Base-by-base conservation (phyloP, 2,888 invertebrate species). In the Ophioninae sp. region DNA sequence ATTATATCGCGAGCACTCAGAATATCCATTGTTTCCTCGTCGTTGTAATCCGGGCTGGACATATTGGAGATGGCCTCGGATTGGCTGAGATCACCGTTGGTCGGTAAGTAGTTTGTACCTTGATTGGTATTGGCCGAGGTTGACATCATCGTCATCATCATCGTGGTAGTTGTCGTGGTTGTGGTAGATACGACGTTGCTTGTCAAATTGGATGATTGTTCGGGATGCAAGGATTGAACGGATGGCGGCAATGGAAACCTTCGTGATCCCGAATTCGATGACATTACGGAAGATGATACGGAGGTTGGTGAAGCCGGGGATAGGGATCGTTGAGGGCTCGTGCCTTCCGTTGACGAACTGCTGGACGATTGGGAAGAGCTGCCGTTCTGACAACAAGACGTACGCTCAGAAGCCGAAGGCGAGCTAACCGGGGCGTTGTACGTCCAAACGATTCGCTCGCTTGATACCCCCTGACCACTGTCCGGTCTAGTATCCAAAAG, bases 41-140 rank as follows among this genome's bases (percentile, higher is more conserved):
- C 97, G 93, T 97, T 97, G 94, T 97, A 97, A 93, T 97, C 97
- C 61, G 97, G 97, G 94, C 97, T 97, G 88, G 97, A 97, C 93
- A 97, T 97, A 94, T 97, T 97, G 87, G 97, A 97, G 89, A 97
- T 96, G 74, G 97, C 97, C 94, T 97, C 97, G 68, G 97, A 97
- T 89, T 97, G 95, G 92, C 97, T 97, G 93, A 96, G 96, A 93
- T 97, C 97, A 86, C 96, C 96, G 94, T 95, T 93, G 88, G 92
- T 88, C 17, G 91, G 91, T 85, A 90, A 91, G 82, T 89, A 89
- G n/a, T 83, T 82, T 13, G 79, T 82, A 37, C 87, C 87, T 72
- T 85, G 72, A 62, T 75, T 73, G 39, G 61, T 62, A 67, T 59
- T 88, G 89, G 79, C 87, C 87, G 20, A 91, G 89, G 85, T 91